Base-by-base conservation (phyloP, 1,140 invertebrate genomes). In the Anoplolepis gracilipes region DNA sequence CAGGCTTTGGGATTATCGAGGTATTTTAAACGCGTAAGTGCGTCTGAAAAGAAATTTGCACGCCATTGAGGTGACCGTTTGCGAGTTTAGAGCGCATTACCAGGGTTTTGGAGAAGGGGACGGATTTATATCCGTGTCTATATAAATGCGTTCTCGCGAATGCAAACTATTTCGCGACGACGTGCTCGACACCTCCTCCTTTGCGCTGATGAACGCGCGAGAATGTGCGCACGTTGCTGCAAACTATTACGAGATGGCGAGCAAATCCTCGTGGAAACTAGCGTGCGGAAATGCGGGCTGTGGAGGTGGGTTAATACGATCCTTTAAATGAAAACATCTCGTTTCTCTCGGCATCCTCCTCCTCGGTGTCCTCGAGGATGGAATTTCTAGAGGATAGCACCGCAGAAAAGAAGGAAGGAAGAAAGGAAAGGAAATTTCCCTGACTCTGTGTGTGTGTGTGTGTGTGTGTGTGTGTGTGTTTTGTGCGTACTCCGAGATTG, bases 281-380 rank as follows among this genome's bases (percentile, higher is more conserved):
- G 78, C 39, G 53, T 65, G 75, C 8, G 57, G 64, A 22, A 85
- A 89, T 85, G 46, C 46, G 78, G 36, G 53, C 13, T 33, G 36
- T 4, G 55, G 55, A 75, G 61, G 61, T 42, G 46, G 75, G 73
- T 49, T 42, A 53, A 49, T 61, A 39, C 62, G 25, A n/a, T 57
- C 49, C 57, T 82, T 87, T 73, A 85, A 87, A 90, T 70, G 85
- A 89, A 85, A 87, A 85, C 79, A 89, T 70, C 87, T 67, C 77
- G 53, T 67, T 61, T 39, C 55, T 36, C 72, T 67, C 33, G 19
- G n/a, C 22, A 57, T 42, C 6, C 76, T 65, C 28, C 39, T 28
- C 7, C 57, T n/a, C n/a, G n/a, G 30, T 86, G 59, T 77, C 77
- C 53, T 65, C 42, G 77, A 59, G 76, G 65, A 79, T 85, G 46